Conservation (phyloP, 2,113 vertebrate species). For the Lucifuga dentata region DNA sequence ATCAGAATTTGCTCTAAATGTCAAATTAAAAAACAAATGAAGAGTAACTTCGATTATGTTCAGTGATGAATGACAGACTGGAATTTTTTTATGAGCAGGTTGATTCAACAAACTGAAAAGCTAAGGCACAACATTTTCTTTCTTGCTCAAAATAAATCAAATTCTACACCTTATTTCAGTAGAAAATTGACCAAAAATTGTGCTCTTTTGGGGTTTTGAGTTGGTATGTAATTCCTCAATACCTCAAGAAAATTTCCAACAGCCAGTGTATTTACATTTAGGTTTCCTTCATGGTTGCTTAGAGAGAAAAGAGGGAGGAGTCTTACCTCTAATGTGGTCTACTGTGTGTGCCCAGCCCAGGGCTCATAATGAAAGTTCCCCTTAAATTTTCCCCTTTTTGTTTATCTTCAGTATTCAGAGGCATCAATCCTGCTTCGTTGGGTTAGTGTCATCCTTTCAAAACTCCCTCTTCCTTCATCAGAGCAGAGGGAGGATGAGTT, state of each 20-base stretch:
- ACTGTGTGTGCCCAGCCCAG: constrained; percentile 34
- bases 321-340: constrained; percentile 70
- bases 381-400: constrained; percentile 27
- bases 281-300: constrained; percentile 69
- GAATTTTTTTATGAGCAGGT: background rate
- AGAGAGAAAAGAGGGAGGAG: constrained; percentile 55
- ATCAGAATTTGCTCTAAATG: constrained; percentile 1
- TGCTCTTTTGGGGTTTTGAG: constrained; percentile 25
- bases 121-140: constrained; percentile 73
- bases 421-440: constrained; percentile 52
- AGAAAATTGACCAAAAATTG: constrained; percentile 3
- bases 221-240: constrained; percentile 21
- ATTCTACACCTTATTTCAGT: constrained; percentile 28
- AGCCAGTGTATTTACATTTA: constrained; percentile 36
- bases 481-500: constrained; percentile 12
- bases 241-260: constrained; percentile 20
- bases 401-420: constrained; percentile 54
- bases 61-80: constrained; percentile 2
- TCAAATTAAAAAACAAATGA: constrained; percentile 1
- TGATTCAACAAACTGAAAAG: constrained; percentile 31
- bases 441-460: constrained; percentile 47
- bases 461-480: constrained; percentile 36
- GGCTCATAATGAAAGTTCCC: constrained; percentile 36
- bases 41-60: background rate
- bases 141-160: constrained; percentile 10